These are phyloP conservation scores for Mesorhabditis spiculigera DNA, from an alignment of 2,888 invertebrate species.

Conservation along the genomic window DNA sequence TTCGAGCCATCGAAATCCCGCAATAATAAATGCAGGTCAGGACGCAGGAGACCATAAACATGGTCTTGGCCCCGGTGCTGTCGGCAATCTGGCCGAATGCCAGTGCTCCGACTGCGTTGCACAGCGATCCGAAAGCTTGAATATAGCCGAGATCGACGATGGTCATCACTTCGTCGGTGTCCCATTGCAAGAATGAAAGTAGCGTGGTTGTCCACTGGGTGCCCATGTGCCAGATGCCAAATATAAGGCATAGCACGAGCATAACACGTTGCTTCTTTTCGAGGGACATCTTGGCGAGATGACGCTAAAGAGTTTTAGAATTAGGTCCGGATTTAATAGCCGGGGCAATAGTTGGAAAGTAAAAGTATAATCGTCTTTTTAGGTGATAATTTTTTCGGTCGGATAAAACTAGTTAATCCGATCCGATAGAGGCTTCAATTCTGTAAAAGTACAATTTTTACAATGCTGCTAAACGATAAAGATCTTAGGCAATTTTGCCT, in stretches of 20 bases:
- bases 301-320: too few relatives aligned
- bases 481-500: too few relatives aligned
- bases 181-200: conserved; percentile 57
- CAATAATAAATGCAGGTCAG: conserved; percentile 55
- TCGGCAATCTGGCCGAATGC: conserved; percentile 56
- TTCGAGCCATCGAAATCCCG: conserved; percentile 45
- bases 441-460: too few relatives aligned
- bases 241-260: conserved; percentile 51
- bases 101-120: conserved; percentile 55
- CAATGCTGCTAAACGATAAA: too few relatives aligned
- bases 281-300: conserved; percentile 23
- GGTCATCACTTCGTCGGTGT: conserved; percentile 52
- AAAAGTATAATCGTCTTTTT: too few relatives aligned
- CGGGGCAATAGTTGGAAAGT: too few relatives aligned
- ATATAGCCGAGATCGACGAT: conserved; percentile 57
- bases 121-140: conserved; percentile 56
- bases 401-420: too few relatives aligned
- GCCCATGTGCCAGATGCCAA: conserved; percentile 56
- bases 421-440: too few relatives aligned
- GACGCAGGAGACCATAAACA: conserved; percentile 50
- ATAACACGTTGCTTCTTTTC: conserved; percentile 51
- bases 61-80: conserved; percentile 50
- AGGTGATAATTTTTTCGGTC: too few relatives aligned
- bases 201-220: conserved; percentile 58
- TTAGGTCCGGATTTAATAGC: too few relatives aligned